A percentile compares a stretch with the other conserved stretches of the same genome.
Evolutionary conservation across 2,888 invertebrate genomes (phyloP).

Genomic region (Autographa pulchrina): DNA sequence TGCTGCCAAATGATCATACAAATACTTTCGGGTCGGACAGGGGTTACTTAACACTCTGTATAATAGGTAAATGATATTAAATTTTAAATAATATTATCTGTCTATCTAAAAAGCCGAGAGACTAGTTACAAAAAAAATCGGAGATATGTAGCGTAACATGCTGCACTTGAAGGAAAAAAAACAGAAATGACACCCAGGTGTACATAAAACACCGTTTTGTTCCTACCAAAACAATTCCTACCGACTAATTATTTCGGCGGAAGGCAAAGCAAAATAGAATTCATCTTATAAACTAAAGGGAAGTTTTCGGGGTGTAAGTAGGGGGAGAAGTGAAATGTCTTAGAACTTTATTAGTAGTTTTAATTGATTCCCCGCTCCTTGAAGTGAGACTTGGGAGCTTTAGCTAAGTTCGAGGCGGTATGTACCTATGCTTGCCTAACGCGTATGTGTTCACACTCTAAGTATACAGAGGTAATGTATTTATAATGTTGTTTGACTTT

Average conservation of each 20-base stretch:
- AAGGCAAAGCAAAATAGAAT: slow-evolving; percentile 67
- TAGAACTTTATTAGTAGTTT: slow-evolving; percentile 81
- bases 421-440: slow-evolving; percentile 30
- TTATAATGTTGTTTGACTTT: slow-evolving; percentile 30
- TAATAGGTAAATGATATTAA: too few species aligned
- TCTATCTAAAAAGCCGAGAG: too few species aligned
- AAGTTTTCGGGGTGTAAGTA: slow-evolving; percentile 71
- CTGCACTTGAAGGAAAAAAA: too few species aligned
- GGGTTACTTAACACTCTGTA: too few species aligned
- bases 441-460: slow-evolving; percentile 19
- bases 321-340: slow-evolving; percentile 73
- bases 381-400: slow-evolving; percentile 72
- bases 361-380: slow-evolving; percentile 80
- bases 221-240: slow-evolving; percentile 36
- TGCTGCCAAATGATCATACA: too few species aligned
- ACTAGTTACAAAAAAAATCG: too few species aligned
- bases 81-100: too few species aligned
- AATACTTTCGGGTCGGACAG: too few species aligned
- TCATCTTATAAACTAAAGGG: slow-evolving; percentile 65
- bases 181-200: neutral
- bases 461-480: slow-evolving; percentile 20
- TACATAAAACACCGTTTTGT: slow-evolving; percentile 17
- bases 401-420: slow-evolving; percentile 65
- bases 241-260: slow-evolving; percentile 51
- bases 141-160: too few species aligned